These are phyloP conservation scores for Anseranas semipalmata DNA, from an alignment of 2,113 vertebrate genomes.

Conservation along the genomic window DNA sequence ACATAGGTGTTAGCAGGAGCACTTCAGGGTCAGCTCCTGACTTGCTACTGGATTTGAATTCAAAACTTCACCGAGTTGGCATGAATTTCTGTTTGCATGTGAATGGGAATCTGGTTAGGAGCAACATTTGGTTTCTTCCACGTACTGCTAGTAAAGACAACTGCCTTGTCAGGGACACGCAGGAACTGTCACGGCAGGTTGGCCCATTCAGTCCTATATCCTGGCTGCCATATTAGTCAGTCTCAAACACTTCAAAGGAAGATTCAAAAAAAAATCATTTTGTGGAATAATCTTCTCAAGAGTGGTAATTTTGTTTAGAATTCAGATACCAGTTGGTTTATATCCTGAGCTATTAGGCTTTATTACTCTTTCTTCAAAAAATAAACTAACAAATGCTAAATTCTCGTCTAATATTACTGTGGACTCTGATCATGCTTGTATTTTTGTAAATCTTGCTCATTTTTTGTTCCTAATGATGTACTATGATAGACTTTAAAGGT, in stretches of 20 bases:
- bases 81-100: not conserved
- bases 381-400: not conserved
- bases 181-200: not conserved
- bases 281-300: not conserved
- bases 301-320: not conserved
- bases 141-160: not conserved
- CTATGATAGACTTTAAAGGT: not conserved
- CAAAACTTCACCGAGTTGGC: not conserved
- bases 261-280: not conserved
- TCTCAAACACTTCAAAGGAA: not conserved
- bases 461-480: not conserved
- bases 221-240: not conserved
- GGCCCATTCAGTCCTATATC: not conserved
- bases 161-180: not conserved
- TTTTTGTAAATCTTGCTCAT: not conserved
- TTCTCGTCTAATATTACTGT: not conserved
- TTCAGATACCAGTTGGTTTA: not conserved
- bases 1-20: not conserved
- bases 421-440: not conserved
- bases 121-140: not conserved
- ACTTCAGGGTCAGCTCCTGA: constrained; percentile 8
- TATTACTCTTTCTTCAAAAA: not conserved
- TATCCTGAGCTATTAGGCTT: not conserved
- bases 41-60: constrained; percentile 15
- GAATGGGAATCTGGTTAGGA: not conserved